Evolutionary conservation across 2,113 vertebrate species (phyloP).

Genomic region (Empidonax traillii): DNA sequence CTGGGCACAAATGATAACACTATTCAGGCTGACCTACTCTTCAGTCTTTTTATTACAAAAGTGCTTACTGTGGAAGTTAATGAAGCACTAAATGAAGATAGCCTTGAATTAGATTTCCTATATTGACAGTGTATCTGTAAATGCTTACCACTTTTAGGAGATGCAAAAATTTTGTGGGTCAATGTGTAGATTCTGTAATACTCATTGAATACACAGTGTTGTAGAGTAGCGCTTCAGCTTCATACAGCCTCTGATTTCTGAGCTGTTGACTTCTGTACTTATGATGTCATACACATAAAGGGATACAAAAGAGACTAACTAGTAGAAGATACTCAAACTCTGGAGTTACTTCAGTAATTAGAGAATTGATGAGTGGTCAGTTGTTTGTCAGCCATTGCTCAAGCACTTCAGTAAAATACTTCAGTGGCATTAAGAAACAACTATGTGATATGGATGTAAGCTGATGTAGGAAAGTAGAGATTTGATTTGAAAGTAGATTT

Average conservation of each 20-base stretch:
- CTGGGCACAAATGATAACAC: neutral
- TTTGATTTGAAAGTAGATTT: neutral
- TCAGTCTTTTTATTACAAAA: neutral
- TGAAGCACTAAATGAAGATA: neutral
- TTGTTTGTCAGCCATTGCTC: neutral
- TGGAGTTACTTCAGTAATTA: neutral
- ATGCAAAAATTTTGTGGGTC: neutral
- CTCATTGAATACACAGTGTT: neutral
- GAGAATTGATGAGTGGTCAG: neutral
- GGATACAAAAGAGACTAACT: neutral
- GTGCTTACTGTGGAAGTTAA: neutral
- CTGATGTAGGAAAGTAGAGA: neutral
- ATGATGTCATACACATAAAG: fast-evolving
- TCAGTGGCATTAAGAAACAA: neutral
- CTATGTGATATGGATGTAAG: neutral
- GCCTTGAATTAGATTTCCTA: neutral
- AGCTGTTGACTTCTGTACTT: neutral
- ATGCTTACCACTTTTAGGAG: neutral
- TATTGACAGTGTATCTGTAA: neutral
- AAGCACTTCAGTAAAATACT: neutral
- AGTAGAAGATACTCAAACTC: neutral
- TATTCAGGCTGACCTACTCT: neutral
- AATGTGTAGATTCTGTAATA: neutral
- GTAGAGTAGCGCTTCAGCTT: neutral
- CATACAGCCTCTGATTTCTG: neutral